These are phyloP conservation scores for Drosophila bocqueti DNA, from an alignment of 1,140 invertebrate genomes.

Conservation along the genomic window DNA sequence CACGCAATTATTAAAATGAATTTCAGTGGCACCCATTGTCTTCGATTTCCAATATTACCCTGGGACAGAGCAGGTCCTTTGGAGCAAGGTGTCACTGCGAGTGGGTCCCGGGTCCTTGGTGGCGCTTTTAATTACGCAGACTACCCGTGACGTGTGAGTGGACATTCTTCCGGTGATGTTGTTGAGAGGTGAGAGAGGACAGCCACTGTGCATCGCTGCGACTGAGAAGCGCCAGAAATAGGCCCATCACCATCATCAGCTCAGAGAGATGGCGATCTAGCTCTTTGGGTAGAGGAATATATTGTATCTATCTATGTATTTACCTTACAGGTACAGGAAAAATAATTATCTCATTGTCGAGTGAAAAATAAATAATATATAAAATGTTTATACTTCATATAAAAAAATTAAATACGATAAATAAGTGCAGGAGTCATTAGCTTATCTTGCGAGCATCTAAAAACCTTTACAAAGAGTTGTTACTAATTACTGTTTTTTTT, in stretches of 20 bases:
- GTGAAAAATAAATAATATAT: background rate
- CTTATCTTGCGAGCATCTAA: no score
- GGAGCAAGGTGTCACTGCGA: conserved; percentile 6
- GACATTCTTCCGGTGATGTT: conserved; percentile 23
- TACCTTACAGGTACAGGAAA: background rate
- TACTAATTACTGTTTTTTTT: no score
- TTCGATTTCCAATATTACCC: conserved; percentile 58
- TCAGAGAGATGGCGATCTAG: conserved; percentile 8
- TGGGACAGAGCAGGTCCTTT: background rate
- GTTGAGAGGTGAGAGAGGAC: conserved; percentile 17
- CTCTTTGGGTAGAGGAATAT: background rate
- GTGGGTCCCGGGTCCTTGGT: conserved; percentile 11
- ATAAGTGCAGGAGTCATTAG: no score
- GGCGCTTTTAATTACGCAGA: conserved; percentile 22
- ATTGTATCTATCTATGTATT: background rate
- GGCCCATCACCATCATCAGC: conserved; percentile 15
- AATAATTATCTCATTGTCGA: background rate
- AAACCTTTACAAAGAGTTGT: no score
- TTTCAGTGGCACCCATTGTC: conserved; percentile 40
- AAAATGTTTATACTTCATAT: no score
- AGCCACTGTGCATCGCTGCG: conserved; percentile 25
- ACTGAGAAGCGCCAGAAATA: conserved; percentile 38
- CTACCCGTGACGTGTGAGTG: conserved; percentile 3
- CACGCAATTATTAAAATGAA: conserved; percentile 69
- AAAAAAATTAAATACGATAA: no score